A percentile compares a stretch with the other conserved stretches of the same genome.
These are phyloP conservation scores for Ochlodes sylvanus DNA, from an alignment of 2,888 invertebrate species.

Conservation along the genomic window DNA sequence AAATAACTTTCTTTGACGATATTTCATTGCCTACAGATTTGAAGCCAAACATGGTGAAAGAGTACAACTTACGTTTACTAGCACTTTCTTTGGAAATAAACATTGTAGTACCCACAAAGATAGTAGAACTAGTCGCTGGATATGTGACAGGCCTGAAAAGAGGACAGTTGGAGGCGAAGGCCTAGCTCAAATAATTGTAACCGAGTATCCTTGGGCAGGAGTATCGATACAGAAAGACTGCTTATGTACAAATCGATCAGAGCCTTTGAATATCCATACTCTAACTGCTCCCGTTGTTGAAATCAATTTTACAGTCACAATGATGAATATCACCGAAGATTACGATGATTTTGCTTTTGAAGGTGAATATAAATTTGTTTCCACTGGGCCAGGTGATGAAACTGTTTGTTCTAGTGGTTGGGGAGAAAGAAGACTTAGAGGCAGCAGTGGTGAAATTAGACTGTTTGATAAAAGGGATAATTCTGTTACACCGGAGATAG, in stretches of 20 bases:
- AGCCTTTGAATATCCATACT: slow-evolving; percentile 87
- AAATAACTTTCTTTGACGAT: background rate
- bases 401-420: slow-evolving; percentile 87
- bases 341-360: slow-evolving; percentile 92
- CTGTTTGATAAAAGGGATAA: slow-evolving; percentile 86
- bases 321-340: slow-evolving; percentile 93
- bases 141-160: slow-evolving; percentile 85
- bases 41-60: slow-evolving; percentile 89
- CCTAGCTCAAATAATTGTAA: slow-evolving; percentile 86
- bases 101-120: slow-evolving; percentile 88
- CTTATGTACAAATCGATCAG: slow-evolving; percentile 89
- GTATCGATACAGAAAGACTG: slow-evolving; percentile 89
- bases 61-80: slow-evolving; percentile 88
- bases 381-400: slow-evolving; percentile 83
- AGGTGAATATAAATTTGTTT: slow-evolving; percentile 88
- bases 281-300: slow-evolving; percentile 89
- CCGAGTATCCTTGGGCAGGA: slow-evolving; percentile 89
- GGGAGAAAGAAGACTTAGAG: slow-evolving; percentile 87
- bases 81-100: slow-evolving; percentile 89
- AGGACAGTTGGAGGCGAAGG: slow-evolving; percentile 79
- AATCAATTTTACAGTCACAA: slow-evolving; percentile 89
- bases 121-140: slow-evolving; percentile 88
- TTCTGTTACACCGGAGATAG: slow-evolving; percentile 71
- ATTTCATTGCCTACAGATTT: slow-evolving; percentile 74
- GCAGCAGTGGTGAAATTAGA: slow-evolving; percentile 90